Evolutionary conservation across 1,140 invertebrate species (phyloP).

Genomic region (Diorhabda sublineata): DNA sequence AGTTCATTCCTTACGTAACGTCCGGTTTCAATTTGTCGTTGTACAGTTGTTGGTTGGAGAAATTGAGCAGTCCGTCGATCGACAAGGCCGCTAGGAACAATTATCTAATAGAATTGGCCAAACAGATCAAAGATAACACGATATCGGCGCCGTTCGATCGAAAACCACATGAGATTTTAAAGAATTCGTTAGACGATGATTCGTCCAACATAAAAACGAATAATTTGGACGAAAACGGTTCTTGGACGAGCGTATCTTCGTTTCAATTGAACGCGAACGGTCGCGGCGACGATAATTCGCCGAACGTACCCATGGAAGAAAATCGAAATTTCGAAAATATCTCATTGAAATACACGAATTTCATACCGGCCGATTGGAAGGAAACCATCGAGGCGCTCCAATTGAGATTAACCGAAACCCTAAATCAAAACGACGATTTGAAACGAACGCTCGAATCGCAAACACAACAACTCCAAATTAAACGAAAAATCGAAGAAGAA

Average conservation of each 20-base stretch:
- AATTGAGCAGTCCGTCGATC: slow-evolving; percentile 35
- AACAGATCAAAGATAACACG: slow-evolving; percentile 40
- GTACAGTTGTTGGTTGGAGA: slow-evolving; percentile 47
- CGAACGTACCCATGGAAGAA: background rate
- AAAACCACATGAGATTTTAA: slow-evolving; percentile 33
- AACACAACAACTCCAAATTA: slow-evolving; percentile 5
- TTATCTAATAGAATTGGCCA: slow-evolving; percentile 45
- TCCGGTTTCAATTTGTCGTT: slow-evolving; percentile 34
- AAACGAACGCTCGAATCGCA: slow-evolving; percentile 20
- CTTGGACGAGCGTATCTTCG: slow-evolving; percentile 24
- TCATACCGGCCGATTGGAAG: slow-evolving; percentile 30
- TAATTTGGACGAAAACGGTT: slow-evolving; percentile 15
- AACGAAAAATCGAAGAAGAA: slow-evolving; percentile 7
- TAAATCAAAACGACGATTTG: slow-evolving; percentile 31
- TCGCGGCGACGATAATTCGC: background rate
- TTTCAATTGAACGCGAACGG: slow-evolving; percentile 6
- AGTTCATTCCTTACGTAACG: slow-evolving; percentile 40
- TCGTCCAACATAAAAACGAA: background rate
- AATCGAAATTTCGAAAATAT: background rate
- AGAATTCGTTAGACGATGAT: background rate
- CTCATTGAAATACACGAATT: slow-evolving; percentile 23
- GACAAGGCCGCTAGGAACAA: slow-evolving; percentile 45
- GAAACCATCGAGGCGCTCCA: slow-evolving; percentile 30
- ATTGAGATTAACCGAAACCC: slow-evolving; percentile 29
- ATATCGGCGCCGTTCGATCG: slow-evolving; percentile 43